These are phyloP conservation scores for Chouioia cunea DNA, from an alignment of 2,888 invertebrate species.

Conservation along the genomic window DNA sequence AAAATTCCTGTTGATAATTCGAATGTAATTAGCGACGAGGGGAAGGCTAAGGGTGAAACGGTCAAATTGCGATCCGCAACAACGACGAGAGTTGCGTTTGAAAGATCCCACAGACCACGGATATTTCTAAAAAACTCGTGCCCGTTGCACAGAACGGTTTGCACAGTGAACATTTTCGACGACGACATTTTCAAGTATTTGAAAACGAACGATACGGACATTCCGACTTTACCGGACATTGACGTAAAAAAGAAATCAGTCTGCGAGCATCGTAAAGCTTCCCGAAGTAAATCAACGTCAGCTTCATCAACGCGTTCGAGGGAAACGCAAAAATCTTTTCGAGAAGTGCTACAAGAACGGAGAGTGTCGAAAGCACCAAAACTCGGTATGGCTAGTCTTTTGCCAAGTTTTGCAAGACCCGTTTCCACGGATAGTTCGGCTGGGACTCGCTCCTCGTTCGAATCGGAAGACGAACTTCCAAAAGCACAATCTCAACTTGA, in stretches of 20 bases:
- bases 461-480: conserved; percentile 22
- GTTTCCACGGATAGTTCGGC: conserved; percentile 42
- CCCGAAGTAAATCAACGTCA: conserved; percentile 1
- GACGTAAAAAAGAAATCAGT: conserved; percentile 14
- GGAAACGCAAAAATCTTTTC: background rate
- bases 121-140: conserved; percentile 46
- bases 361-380: conserved; percentile 43
- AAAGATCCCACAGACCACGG: conserved; percentile 19
- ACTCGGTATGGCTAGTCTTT: conserved; percentile 41
- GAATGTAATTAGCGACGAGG: no score
- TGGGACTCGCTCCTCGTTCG: conserved; percentile 36
- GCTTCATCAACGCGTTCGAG: conserved; percentile 1
- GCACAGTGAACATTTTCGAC: conserved; percentile 46
- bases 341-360: background rate
- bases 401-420: conserved; percentile 47
- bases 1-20: background rate
- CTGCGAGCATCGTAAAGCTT: background rate
- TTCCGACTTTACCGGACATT: conserved; percentile 25
- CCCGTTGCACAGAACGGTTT: conserved; percentile 48
- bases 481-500: background rate
- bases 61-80: background rate
- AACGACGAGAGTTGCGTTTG: background rate
- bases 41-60: background rate
- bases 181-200: conserved; percentile 49
- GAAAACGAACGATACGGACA: background rate